Percentiles rank a stretch among this genome's conserved stretches.
These are phyloP conservation scores for Drosophila phalerata DNA, from an alignment of 2,888 invertebrate genomes.

Conservation along the genomic window DNA sequence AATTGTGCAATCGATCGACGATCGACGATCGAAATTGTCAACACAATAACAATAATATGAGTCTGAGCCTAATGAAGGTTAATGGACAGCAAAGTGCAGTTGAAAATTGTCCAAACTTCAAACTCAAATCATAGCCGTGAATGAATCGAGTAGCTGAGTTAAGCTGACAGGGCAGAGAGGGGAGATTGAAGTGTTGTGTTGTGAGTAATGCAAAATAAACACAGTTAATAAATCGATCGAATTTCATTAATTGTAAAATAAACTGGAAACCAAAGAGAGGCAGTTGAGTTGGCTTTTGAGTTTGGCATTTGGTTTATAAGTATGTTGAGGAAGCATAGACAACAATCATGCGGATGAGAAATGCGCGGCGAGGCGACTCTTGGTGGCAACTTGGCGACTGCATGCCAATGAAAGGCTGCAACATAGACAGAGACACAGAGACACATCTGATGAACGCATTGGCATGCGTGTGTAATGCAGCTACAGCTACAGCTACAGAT, in stretches of 20 bases:
- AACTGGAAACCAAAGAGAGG: slow-evolving; percentile 52
- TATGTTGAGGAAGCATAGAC: slow-evolving; percentile 63
- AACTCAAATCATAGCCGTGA: slow-evolving; percentile 18
- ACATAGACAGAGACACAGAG: slow-evolving; percentile 18
- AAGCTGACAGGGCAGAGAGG: background rate
- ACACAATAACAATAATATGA: slow-evolving; percentile 34
- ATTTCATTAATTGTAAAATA: slow-evolving; percentile 83
- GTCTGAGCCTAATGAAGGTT: slow-evolving; percentile 76
- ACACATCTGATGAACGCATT: slow-evolving; percentile 28
- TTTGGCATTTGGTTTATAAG: slow-evolving; percentile 12
- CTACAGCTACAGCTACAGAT: slow-evolving; percentile 5
- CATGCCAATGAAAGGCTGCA: slow-evolving; percentile 64
- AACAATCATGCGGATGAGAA: slow-evolving; percentile 71
- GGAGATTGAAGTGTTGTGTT: slow-evolving; percentile 12
- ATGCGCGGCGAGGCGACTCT: slow-evolving; percentile 45
- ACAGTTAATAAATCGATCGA: slow-evolving; percentile 83
- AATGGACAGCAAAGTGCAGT: slow-evolving; percentile 68
- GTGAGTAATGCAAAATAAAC: slow-evolving; percentile 44
- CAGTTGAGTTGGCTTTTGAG: slow-evolving; percentile 32
- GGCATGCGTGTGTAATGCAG: slow-evolving; percentile 40
- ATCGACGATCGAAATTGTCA: slow-evolving; percentile 60
- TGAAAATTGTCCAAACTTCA: slow-evolving; percentile 32
- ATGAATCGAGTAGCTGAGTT: slow-evolving; percentile 3
- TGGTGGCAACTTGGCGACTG: slow-evolving; percentile 51
- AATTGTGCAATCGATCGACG: slow-evolving; percentile 70